Conservation (phyloP, 2,113 vertebrate species). For the Mobula birostris region DNA sequence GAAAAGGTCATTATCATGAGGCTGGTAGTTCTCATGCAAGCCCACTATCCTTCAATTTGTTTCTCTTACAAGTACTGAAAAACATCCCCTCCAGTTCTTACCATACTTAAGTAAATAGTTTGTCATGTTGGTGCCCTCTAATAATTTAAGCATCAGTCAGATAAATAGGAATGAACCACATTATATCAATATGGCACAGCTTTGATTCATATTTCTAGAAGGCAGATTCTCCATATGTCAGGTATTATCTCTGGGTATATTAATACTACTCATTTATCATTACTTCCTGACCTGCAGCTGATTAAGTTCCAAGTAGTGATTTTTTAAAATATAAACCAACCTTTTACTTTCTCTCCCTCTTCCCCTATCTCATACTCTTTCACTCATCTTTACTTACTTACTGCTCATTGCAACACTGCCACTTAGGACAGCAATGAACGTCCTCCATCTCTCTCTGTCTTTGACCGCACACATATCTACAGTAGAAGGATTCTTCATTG, state of each 20-base stretch:
- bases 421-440: no score
- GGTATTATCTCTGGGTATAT: not conserved
- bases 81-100: not conserved
- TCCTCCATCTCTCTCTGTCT: no score
- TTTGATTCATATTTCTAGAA: slow-evolving; percentile 1
- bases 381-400: no score
- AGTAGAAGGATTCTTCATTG: no score
- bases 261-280: slow-evolving; percentile 13
- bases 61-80: not conserved
- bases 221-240: not conserved
- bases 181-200: not conserved
- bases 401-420: no score
- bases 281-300: not conserved
- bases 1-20: not conserved
- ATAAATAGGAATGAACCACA: slow-evolving; percentile 4
- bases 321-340: no score
- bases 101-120: not conserved
- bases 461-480: no score
- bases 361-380: no score
- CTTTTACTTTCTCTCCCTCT: no score
- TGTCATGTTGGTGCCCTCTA: not conserved
- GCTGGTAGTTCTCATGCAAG: not conserved
- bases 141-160: not conserved
- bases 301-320: no score
- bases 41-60: not conserved